These are phyloP conservation scores for Diarsia dahlii DNA, from an alignment of 2,888 invertebrate genomes.

Conservation along the genomic window DNA sequence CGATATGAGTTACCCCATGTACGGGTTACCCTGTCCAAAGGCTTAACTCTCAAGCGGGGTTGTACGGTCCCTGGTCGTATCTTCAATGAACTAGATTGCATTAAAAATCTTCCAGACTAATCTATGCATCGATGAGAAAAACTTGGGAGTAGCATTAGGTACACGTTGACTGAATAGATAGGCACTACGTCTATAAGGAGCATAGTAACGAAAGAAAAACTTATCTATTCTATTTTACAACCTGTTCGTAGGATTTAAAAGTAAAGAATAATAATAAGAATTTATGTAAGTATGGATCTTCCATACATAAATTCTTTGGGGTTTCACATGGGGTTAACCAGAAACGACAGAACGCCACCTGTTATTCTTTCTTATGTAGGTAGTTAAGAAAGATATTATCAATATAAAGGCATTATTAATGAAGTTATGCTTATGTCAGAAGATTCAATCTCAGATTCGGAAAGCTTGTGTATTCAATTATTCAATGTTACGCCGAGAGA, in stretches of 20 bases:
- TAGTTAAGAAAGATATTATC: neutral
- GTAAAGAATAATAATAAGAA: neutral
- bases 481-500: neutral
- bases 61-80: too few species aligned
- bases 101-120: conserved; percentile 37
- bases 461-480: neutral
- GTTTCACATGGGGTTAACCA: neutral
- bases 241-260: neutral
- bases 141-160: conserved; percentile 7
- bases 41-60: too few species aligned
- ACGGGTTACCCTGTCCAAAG: too few species aligned
- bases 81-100: conserved; percentile 18
- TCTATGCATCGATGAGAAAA: neutral
- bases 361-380: neutral
- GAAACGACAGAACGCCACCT: neutral
- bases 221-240: neutral
- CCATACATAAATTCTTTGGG: too few species aligned
- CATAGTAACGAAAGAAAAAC: neutral
- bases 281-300: too few species aligned
- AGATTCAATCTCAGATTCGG: neutral
- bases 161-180: neutral
- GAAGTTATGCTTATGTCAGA: neutral
- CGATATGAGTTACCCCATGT: too few species aligned
- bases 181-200: neutral
- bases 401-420: neutral